A percentile compares a stretch with the other conserved stretches of the same genome.
Conservation (phyloP, 1,140 invertebrate genomes). For the Zaprionus davidi region DNA sequence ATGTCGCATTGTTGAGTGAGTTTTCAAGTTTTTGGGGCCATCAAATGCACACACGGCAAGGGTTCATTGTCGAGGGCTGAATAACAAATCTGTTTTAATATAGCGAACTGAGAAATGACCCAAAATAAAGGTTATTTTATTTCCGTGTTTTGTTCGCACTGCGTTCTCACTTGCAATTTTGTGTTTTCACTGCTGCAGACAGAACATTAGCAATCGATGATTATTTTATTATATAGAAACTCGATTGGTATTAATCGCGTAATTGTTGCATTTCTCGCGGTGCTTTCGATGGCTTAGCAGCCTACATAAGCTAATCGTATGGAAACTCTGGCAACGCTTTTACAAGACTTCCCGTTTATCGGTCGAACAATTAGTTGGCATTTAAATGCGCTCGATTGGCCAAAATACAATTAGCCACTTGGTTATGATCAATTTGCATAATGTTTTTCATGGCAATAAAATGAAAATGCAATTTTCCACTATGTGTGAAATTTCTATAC, state of each 20-base stretch:
- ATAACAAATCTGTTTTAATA: conserved; percentile 4
- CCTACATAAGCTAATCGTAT: conserved; percentile 20
- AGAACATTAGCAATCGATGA: background rate
- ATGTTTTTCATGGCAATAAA: conserved; percentile 62
- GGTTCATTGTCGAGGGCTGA: conserved; percentile 66
- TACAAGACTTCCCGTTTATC: conserved; percentile 38
- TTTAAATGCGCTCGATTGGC: conserved; percentile 65
- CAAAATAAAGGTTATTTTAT: conserved; percentile 22
- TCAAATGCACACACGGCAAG: conserved; percentile 35
- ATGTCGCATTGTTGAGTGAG: conserved; percentile 55
- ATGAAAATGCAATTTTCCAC: conserved; percentile 66
- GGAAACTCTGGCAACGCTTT: conserved; percentile 18
- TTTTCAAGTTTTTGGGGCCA: conserved; percentile 57
- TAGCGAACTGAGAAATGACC: background rate
- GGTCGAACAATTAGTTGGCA: conserved; percentile 40
- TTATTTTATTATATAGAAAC: conserved; percentile 15
- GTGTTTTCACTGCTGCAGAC: background rate
- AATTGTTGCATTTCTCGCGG: background rate
- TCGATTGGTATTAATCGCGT: background rate
- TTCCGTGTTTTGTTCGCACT: conserved; percentile 1
- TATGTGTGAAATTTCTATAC: conserved; percentile 56
- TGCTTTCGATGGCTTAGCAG: conserved; percentile 19
- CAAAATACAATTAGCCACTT: conserved; percentile 56
- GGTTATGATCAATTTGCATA: conserved; percentile 59
- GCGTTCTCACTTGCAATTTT: background rate